These are phyloP conservation scores for Cryptoprocta ferox DNA, from an alignment of 2,797 vertebrate genomes.

Conservation along the genomic window DNA sequence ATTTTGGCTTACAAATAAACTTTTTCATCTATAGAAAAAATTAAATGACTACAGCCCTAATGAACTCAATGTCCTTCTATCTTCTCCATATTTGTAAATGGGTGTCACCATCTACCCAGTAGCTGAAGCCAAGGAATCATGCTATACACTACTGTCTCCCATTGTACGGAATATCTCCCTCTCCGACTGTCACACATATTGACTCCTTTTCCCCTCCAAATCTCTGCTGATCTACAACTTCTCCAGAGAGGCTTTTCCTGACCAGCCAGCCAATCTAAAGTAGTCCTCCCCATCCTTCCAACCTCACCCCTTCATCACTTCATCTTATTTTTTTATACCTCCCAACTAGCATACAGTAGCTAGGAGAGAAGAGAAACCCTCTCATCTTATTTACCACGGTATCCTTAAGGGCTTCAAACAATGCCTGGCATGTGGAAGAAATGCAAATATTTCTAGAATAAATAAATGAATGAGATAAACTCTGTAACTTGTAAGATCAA, in stretches of 20 bases:
- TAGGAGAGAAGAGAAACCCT: not conserved
- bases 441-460: not conserved
- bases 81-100: not conserved
- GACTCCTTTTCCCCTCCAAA: not conserved
- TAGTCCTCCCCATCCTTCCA: not conserved
- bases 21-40: not conserved
- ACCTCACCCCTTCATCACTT: not conserved
- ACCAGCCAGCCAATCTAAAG: not conserved
- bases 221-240: not conserved
- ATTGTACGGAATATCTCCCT: not conserved
- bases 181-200: not conserved
- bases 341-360: not conserved
- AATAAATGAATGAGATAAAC: slow-evolving; percentile 44
- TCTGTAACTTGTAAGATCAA: not conserved
- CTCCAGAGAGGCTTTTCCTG: not conserved
- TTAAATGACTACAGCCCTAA: not conserved
- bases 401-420: not conserved
- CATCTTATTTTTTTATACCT: not conserved
- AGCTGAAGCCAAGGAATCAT: not conserved
- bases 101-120: not conserved
- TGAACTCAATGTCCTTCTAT: not conserved
- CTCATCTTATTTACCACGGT: not conserved
- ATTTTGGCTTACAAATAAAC: not conserved
- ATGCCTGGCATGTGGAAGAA: not conserved
- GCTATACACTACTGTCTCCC: not conserved